Conservation (phyloP, 2,888 invertebrate genomes). For the Strigamia maritima region DNA sequence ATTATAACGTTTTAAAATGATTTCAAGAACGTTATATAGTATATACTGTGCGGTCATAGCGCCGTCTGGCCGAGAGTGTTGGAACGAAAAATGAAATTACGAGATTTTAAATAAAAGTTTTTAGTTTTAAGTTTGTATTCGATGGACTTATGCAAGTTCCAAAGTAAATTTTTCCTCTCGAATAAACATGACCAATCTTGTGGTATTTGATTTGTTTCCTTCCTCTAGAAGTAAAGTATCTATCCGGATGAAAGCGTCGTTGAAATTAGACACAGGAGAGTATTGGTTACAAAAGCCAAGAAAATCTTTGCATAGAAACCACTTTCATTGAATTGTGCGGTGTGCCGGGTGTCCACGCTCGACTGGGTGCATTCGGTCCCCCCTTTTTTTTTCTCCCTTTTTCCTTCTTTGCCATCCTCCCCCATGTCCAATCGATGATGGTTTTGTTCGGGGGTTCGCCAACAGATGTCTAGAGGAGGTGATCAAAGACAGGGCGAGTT, state of each 20-base stretch:
- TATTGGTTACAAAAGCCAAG: background rate
- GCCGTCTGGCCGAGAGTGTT: too few species aligned
- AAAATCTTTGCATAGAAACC: conserved; percentile 12
- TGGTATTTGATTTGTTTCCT: background rate
- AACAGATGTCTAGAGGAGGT: conserved; percentile 15
- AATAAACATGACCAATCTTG: background rate
- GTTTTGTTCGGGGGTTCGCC: background rate
- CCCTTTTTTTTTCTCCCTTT: background rate
- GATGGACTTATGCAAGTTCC: background rate
- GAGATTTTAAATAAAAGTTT: too few species aligned
- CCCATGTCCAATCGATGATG: conserved; percentile 8
- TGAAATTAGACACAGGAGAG: background rate
- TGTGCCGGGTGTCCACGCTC: conserved; percentile 4
- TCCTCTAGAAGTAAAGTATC: too few species aligned
- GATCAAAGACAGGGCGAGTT: conserved; percentile 23
- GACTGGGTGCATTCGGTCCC: background rate
- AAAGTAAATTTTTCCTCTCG: background rate
- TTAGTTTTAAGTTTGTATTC: too few species aligned
- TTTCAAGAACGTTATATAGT: too few species aligned
- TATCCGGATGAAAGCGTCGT: background rate
- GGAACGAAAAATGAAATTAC: too few species aligned
- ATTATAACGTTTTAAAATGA: too few species aligned
- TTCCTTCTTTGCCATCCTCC: too few species aligned
- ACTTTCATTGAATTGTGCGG: conserved; percentile 9
- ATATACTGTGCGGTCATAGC: too few species aligned